Evolutionary conservation across 2,888 invertebrate species (phyloP).

Genomic region (Tillus elongatus): DNA sequence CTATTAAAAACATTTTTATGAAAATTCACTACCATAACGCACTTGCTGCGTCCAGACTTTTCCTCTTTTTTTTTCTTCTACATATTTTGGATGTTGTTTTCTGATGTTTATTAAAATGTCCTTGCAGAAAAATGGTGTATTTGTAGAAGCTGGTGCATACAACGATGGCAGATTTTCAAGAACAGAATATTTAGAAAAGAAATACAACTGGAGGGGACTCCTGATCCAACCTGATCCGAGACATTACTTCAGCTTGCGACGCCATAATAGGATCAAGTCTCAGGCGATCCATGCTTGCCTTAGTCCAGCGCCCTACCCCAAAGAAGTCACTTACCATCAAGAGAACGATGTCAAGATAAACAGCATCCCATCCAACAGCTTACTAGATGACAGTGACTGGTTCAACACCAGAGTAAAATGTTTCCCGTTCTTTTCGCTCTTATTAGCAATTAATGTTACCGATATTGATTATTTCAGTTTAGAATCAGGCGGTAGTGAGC

Average conservation of each 20-base stretch:
- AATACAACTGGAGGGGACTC: slow-evolving; percentile 65
- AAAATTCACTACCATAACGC: no score
- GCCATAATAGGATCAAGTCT: slow-evolving; percentile 50
- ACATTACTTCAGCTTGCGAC: slow-evolving; percentile 60
- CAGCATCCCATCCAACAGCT: slow-evolving; percentile 46
- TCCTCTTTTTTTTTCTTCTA: no score
- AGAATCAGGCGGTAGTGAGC: slow-evolving; percentile 48
- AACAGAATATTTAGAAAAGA: slow-evolving; percentile 61
- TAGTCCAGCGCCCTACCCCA: slow-evolving; percentile 64
- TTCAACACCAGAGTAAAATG: slow-evolving; percentile 71
- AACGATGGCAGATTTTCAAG: slow-evolving; percentile 52
- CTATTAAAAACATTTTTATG: no score
- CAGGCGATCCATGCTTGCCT: slow-evolving; percentile 70
- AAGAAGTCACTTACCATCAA: slow-evolving; percentile 52
- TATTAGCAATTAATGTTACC: slow-evolving; percentile 66
- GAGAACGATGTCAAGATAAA: slow-evolving; percentile 42
- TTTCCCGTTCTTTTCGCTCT: slow-evolving; percentile 73
- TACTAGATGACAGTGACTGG: slow-evolving; percentile 48
- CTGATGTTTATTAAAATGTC: neutral
- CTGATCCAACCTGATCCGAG: slow-evolving; percentile 67
- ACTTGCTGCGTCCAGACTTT: no score
- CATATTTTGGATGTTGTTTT: neutral
- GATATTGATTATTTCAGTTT: slow-evolving; percentile 62
- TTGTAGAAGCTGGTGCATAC: slow-evolving; percentile 59
- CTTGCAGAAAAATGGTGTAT: slow-evolving; percentile 57